Conservation (phyloP, 2,888 invertebrate species). For the Adela reaumurella region DNA sequence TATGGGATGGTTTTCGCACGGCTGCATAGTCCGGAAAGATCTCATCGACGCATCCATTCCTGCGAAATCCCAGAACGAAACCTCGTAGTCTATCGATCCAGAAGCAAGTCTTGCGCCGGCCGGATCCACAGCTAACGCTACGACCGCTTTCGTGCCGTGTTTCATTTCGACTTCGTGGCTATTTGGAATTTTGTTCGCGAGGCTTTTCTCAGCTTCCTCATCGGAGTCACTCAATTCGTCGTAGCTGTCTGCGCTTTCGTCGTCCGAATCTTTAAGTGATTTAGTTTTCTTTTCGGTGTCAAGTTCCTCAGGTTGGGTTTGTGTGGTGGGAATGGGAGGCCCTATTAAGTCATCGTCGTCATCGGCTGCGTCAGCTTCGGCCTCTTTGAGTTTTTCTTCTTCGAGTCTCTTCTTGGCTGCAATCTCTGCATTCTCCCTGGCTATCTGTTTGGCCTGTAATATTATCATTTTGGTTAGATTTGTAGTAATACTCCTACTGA, state of each 20-base stretch:
- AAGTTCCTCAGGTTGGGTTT: background rate
- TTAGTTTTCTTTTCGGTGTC: slow-evolving; percentile 14
- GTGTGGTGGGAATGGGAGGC: slow-evolving; percentile 48
- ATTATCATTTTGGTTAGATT: too few species aligned
- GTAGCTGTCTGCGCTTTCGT: slow-evolving; percentile 32
- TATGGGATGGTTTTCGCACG: slow-evolving; percentile 95
- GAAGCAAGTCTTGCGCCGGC: slow-evolving; percentile 88
- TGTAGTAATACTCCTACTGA: too few species aligned
- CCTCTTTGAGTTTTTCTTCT: slow-evolving; percentile 13
- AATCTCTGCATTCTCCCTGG: slow-evolving; percentile 22
- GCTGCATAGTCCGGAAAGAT: slow-evolving; percentile 89
- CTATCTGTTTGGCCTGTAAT: slow-evolving; percentile 29
- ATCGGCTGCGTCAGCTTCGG: slow-evolving; percentile 21
- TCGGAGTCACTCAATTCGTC: slow-evolving; percentile 48
- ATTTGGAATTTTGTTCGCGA: slow-evolving; percentile 64
- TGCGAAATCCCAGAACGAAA: slow-evolving; percentile 97
- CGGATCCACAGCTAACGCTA: slow-evolving; percentile 88
- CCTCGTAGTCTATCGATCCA: slow-evolving; percentile 94
- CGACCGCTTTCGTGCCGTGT: slow-evolving; percentile 88
- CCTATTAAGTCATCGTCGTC: slow-evolving; percentile 60
- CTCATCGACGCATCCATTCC: slow-evolving; percentile 94
- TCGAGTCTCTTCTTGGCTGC: slow-evolving; percentile 22
- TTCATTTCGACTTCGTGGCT: slow-evolving; percentile 76
- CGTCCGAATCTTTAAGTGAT: slow-evolving; percentile 16
- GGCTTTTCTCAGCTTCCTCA: slow-evolving; percentile 43